phyloP scores from a whole-genome alignment of 2,113 vertebrate species.

The Oryzias javanicus region DNA sequence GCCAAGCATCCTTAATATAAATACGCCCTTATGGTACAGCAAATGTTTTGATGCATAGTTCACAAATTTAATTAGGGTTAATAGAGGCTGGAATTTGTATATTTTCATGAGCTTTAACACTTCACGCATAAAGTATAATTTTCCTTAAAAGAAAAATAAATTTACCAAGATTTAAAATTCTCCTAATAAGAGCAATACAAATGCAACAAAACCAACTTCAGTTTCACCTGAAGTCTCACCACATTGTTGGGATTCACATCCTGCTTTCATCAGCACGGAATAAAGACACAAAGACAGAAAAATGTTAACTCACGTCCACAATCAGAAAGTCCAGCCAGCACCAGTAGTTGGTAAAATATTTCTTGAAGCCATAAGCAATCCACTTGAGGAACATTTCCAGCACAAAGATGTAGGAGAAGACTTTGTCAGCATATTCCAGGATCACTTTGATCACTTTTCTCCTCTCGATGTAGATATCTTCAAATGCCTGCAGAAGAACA shows the following conservation, averaged over 20 bases:
- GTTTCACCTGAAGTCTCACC: conserved; percentile 4
- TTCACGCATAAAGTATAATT: background rate
- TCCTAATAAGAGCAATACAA: background rate
- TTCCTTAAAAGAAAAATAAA: conserved; percentile 12
- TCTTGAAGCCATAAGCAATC: conserved; percentile 97
- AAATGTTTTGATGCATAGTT: too few species aligned
- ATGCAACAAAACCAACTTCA: conserved; percentile 1
- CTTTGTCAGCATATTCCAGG: conserved; percentile 92
- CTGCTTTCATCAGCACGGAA: background rate
- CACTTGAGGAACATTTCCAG: conserved; percentile 98
- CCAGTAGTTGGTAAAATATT: conserved; percentile 98
- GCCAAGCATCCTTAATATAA: too few species aligned
- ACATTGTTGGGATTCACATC: background rate
- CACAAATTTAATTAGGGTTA: too few species aligned
- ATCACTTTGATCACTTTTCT: conserved; percentile 88
- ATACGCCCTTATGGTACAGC: too few species aligned
- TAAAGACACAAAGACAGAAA: background rate
- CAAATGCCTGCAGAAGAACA: conserved; percentile 84
- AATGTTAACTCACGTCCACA: conserved; percentile 80
- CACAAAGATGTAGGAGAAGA: conserved; percentile 97
- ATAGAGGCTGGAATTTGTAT: too few species aligned
- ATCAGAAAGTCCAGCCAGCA: conserved; percentile 98
- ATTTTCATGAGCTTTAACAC: too few species aligned
- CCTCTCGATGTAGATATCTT: conserved; percentile 96
- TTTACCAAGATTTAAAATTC: conserved; percentile 18